Evolutionary conservation across 2,888 invertebrate genomes (phyloP).

Genomic region (Smittia sp.): DNA sequence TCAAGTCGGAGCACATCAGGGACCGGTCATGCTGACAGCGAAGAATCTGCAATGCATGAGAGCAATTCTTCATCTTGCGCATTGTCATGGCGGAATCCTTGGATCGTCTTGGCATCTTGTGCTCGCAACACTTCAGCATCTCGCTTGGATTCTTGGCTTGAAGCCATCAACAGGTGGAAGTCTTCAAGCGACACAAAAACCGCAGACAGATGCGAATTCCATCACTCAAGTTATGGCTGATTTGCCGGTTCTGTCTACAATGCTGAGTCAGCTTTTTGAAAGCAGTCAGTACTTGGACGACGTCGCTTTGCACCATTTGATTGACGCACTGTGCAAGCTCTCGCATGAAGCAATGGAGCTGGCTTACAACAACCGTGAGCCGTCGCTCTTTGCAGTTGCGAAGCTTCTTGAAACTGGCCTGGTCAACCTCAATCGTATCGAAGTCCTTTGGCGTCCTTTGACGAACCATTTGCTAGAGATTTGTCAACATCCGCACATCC

Average conservation of each 20-base stretch:
- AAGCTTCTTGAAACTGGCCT: conserved; percentile 97
- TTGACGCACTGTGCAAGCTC: conserved; percentile 93
- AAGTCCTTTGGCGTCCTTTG: conserved; percentile 91
- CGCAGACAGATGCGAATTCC: conserved; percentile 76
- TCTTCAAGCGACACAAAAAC: conserved; percentile 74
- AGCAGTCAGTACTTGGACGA: conserved; percentile 92
- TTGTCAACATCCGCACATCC: conserved; percentile 90
- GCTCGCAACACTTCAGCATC: conserved; percentile 86
- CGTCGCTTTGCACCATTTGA: conserved; percentile 90
- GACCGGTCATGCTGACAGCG: conserved; percentile 88
- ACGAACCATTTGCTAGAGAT: conserved; percentile 95
- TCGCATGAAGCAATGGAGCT: conserved; percentile 97
- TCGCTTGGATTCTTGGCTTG: conserved; percentile 92
- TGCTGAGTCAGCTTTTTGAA: conserved; percentile 91
- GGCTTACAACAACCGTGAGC: conserved; percentile 93
- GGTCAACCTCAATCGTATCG: conserved; percentile 89
- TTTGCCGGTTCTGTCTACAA: conserved; percentile 82
- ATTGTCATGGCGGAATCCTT: conserved; percentile 86
- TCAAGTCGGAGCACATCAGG: conserved; percentile 63
- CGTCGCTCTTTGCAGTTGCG: conserved; percentile 94
- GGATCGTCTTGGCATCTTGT: conserved; percentile 96
- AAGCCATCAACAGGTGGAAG: conserved; percentile 94
- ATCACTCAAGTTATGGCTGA: conserved; percentile 97
- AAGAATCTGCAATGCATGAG: conserved; percentile 97
- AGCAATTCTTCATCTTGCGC: conserved; percentile 82